These are phyloP conservation scores for Triops longicaudatus DNA, from an alignment of 1,140 invertebrate genomes.

Conservation along the genomic window DNA sequence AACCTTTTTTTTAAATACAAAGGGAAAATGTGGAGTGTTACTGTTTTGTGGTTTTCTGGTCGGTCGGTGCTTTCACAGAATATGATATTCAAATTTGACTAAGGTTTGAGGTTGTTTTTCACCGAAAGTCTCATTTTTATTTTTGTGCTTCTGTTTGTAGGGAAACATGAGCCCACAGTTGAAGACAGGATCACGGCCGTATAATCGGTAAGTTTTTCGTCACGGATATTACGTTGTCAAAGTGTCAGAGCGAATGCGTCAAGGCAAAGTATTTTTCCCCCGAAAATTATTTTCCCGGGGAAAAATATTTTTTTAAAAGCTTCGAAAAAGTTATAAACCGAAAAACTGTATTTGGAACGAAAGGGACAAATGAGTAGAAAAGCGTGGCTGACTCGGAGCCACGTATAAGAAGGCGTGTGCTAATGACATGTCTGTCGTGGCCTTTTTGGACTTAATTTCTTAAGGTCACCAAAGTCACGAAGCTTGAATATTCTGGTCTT, in stretches of 20 bases:
- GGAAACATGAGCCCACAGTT: conserved; percentile 1
- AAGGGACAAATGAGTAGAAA: not conserved
- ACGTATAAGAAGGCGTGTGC: not conserved
- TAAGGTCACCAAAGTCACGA: not conserved
- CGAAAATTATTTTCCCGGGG: not conserved
- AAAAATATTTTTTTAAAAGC: not conserved
- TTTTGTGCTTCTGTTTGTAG: not conserved
- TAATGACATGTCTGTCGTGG: conserved; percentile 3
- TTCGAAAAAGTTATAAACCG: not conserved
- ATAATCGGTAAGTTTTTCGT: conserved; percentile 8
- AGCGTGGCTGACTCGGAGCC: not conserved
- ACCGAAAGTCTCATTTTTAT: not conserved
- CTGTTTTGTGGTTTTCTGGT: not conserved
- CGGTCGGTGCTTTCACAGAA: not conserved
- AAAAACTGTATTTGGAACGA: too few species aligned
- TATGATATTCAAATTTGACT: not conserved
- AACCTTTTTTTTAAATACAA: not conserved
- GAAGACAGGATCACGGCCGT: not conserved
- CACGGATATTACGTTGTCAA: not conserved
- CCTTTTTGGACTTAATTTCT: not conserved
- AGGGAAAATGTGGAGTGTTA: not conserved
- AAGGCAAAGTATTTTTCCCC: not conserved
- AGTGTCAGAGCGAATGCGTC: not conserved
- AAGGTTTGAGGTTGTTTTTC: not conserved
- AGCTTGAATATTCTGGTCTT: not conserved